phyloP scores from a whole-genome alignment of 2,888 invertebrate genomes.

The Creontiades dilutus region DNA sequence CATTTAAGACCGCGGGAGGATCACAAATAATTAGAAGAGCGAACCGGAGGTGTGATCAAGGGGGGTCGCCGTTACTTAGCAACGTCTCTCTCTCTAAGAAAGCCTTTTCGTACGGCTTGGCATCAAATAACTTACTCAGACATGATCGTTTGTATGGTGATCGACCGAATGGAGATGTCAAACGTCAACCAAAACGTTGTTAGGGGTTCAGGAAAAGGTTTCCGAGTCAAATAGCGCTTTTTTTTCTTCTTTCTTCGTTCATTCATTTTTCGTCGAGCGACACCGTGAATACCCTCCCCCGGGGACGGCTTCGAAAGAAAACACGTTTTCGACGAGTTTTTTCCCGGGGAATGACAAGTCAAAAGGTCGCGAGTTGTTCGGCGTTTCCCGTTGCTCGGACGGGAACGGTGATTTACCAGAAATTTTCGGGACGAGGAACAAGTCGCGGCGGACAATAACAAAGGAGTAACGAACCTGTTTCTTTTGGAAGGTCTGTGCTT shows the following conservation, averaged over 20 bases:
- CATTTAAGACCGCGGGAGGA: constrained; percentile 11
- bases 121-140: constrained; percentile 15
- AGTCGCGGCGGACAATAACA: not conserved
- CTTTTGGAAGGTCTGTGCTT: not conserved
- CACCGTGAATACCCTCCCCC: not conserved
- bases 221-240: not conserved
- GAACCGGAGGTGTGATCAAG: constrained; percentile 15
- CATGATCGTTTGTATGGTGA: constrained; percentile 34
- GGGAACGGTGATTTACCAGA: constrained; percentile 36
- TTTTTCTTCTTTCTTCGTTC: not conserved
- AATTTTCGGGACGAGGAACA: constrained; percentile 6
- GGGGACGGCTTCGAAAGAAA: not conserved
- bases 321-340: constrained; percentile 10
- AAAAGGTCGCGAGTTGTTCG: constrained; percentile 12
- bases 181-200: constrained; percentile 14
- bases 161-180: constrained; percentile 39
- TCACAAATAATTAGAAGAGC: constrained; percentile 23
- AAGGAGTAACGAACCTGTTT: constrained; percentile 32
- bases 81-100: not conserved
- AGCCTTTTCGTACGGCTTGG: not conserved
- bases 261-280: not conserved
- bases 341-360: not conserved
- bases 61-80: constrained; percentile 22
- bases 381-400: not conserved
- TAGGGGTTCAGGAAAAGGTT: not conserved